Base-by-base conservation (phyloP, 2,797 vertebrate species). In the Brotogeris chrysoptera region DNA sequence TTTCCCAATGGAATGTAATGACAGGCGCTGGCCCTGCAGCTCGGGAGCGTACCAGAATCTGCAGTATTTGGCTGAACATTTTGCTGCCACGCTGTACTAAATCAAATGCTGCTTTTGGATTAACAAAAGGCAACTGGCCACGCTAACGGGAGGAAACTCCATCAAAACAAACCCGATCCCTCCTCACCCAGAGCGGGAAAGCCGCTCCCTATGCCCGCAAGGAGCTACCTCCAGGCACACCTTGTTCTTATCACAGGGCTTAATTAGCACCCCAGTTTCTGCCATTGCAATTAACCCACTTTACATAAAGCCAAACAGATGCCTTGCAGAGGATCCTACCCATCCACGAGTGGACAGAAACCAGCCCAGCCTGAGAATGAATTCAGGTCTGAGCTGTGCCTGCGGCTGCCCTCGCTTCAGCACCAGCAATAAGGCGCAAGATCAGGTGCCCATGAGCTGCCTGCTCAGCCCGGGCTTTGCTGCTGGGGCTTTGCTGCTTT, bases 241-340 rank as follows among this genome's bases (percentile, higher is more conserved):
- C 88, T 90, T 10, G 65, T 27, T 80, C 65, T 74, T 78, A 93
- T 92, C 60, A 0, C 43, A 6, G 0, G 28, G 7, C 20, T 66
- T 93, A 86, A 95, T 95, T 76, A 90, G 77, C 86, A 83, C 49
- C 13, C 65, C 76, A 32, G 88, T 81, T 95, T 88, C 88, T 97
- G 87, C 86, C 87, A 23, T 49, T 69, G 93, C 93, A 95, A 91
- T 96, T 93, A 94, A 90, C 82, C 86, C 84, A 69, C 77, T 94
- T 95, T 76, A 34, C 65, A 93, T 36, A 61, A 53, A 64, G 82
- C 10, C 3, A 43, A 88, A 39, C 43, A 76, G 72, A 39, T 86
- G 73, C 68, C 77, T 88, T 12, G 66, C 59, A 91, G 92, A 90
- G 73, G 43, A 78, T 72, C 82, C 61, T 11, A 39, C 19, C 4